Evolutionary conservation across 2,113 vertebrate species (phyloP).

Genomic region (Corydoras sp.): DNA sequence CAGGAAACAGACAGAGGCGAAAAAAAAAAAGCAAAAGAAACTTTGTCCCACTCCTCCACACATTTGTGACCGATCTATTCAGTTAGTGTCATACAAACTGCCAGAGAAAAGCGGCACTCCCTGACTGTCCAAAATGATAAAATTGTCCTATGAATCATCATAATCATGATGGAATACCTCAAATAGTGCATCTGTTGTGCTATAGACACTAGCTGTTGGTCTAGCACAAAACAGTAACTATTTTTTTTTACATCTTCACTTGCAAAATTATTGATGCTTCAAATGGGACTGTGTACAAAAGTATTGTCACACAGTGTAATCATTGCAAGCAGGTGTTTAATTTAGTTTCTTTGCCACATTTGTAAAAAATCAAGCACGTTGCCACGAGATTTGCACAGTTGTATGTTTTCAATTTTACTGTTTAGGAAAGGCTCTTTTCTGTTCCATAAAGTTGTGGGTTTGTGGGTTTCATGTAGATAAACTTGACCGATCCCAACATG

Average conservation of each 20-base stretch:
- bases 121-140: conserved; percentile 8
- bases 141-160: background rate
- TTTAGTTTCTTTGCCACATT: too few relatives aligned
- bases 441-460: too few relatives aligned
- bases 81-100: conserved; percentile 2
- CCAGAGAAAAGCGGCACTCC: conserved; percentile 19
- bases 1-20: conserved; percentile 11
- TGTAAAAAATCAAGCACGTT: too few relatives aligned
- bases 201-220: background rate
- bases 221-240: background rate
- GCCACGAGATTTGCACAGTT: too few relatives aligned
- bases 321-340: too few relatives aligned
- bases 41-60: conserved; percentile 10
- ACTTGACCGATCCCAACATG: too few relatives aligned
- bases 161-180: background rate
- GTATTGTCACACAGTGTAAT: too few relatives aligned
- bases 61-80: background rate
- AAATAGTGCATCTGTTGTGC: background rate
- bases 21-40: conserved; percentile 2
- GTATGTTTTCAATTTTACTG: too few relatives aligned
- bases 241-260: background rate
- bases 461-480: too few relatives aligned
- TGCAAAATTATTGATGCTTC: background rate
- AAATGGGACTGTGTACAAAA: too few relatives aligned
- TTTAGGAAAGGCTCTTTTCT: too few relatives aligned